These are phyloP conservation scores for Chrysodeixis includens DNA, from an alignment of 2,888 invertebrate species.

Conservation along the genomic window DNA sequence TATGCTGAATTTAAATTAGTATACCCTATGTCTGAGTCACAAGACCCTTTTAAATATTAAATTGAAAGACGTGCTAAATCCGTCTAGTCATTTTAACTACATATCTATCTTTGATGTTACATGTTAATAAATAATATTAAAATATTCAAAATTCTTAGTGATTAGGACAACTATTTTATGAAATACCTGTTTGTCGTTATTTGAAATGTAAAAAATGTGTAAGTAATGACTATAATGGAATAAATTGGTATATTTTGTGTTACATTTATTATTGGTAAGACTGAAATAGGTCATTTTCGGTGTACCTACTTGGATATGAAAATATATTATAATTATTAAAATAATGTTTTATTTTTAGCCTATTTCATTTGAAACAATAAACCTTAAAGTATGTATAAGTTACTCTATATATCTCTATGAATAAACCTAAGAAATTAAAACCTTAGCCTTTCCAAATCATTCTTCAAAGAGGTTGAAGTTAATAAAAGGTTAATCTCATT, in stretches of 20 bases:
- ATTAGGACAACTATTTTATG: not conserved
- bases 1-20: not conserved
- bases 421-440: too few relatives aligned
- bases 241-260: constrained; percentile 4
- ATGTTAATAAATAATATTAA: too few relatives aligned
- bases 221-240: not conserved
- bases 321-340: not conserved
- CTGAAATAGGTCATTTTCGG: not conserved
- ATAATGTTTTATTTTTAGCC: not conserved
- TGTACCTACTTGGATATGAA: not conserved
- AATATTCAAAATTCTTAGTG: not conserved
- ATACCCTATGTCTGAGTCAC: not conserved
- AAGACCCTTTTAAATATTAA: not conserved
- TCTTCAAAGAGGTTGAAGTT: too few relatives aligned
- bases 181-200: not conserved
- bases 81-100: constrained; percentile 3
- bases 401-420: too few relatives aligned
- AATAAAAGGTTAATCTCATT: too few relatives aligned
- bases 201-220: not conserved
- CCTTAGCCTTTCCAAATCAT: too few relatives aligned
- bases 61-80: constrained; percentile 4
- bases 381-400: too few relatives aligned
- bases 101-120: too few relatives aligned
- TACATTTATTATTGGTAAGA: constrained; percentile 3
- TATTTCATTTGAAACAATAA: not conserved